A percentile compares a stretch with the other conserved stretches of the same genome.
phyloP scores from a whole-genome alignment of 1,140 invertebrate species.

The Linepithema humile region DNA sequence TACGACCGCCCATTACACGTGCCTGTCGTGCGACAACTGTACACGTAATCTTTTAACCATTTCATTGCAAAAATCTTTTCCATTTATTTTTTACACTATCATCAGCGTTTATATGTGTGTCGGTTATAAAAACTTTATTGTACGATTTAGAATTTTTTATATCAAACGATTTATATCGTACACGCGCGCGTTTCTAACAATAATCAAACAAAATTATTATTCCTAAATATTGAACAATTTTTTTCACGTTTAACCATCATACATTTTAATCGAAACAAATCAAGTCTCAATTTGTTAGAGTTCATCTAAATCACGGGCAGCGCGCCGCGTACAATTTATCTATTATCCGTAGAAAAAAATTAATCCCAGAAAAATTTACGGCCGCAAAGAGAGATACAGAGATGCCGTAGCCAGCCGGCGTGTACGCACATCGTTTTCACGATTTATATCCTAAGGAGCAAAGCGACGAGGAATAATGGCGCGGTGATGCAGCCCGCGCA shows the following conservation, averaged over 20 bases:
- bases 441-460: conserved; percentile 54
- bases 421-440: conserved; percentile 45
- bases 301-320: neutral
- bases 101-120: neutral
- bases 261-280: neutral
- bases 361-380: conserved; percentile 45
- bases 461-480: conserved; percentile 44
- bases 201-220: no score
- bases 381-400: conserved; percentile 16
- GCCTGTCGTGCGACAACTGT: neutral
- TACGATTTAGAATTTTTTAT: no score
- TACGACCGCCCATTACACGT: neutral
- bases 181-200: no score
- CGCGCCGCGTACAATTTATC: conserved; percentile 32
- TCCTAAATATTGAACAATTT: no score
- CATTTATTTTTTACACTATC: neutral
- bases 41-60: neutral
- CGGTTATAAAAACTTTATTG: neutral
- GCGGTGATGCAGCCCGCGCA: conserved; percentile 26
- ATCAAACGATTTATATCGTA: no score
- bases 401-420: conserved; percentile 8
- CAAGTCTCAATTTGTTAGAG: neutral
- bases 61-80: neutral
- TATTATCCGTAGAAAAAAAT: neutral
- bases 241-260: no score